phyloP scores from a whole-genome alignment of 2,797 vertebrate species.

The Onychomys leucogaster region DNA sequence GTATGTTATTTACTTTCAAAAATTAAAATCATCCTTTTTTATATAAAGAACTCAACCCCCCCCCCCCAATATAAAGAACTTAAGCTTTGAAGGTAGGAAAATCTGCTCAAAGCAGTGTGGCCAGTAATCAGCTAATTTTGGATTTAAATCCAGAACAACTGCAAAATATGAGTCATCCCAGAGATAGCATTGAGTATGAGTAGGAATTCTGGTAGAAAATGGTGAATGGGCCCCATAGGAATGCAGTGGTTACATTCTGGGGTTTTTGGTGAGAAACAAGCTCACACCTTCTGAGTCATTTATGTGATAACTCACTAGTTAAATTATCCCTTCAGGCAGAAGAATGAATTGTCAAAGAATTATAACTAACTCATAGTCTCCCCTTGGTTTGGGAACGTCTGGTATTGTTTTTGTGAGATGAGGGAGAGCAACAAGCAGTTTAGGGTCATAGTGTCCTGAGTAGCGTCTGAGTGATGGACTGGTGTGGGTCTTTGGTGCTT shows the following conservation, averaged over 20 bases:
- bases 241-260: neutral
- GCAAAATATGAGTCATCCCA: neutral
- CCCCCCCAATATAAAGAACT: neutral
- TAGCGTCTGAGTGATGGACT: neutral
- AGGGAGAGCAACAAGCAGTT: neutral
- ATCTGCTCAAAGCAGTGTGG: neutral
- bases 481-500: constrained; percentile 46
- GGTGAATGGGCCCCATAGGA: neutral
- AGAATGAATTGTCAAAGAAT: neutral
- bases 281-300: constrained; percentile 4
- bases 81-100: neutral
- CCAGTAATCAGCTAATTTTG: constrained; percentile 7
- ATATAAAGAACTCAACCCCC: neutral
- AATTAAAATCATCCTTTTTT: constrained; percentile 23
- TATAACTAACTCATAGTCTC: neutral
- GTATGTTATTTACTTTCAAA: constrained; percentile 3
- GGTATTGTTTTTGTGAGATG: neutral
- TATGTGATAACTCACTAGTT: constrained; percentile 15
- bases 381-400: neutral
- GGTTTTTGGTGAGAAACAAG: neutral
- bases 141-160: constrained; percentile 20
- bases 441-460: neutral
- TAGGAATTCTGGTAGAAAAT: neutral
- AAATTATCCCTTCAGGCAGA: neutral
- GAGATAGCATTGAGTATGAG: neutral